Percentiles rank a stretch among this genome's conserved stretches.
Evolutionary conservation across 2,888 invertebrate species (phyloP).

Genomic region (Eupithecia exiguata): DNA sequence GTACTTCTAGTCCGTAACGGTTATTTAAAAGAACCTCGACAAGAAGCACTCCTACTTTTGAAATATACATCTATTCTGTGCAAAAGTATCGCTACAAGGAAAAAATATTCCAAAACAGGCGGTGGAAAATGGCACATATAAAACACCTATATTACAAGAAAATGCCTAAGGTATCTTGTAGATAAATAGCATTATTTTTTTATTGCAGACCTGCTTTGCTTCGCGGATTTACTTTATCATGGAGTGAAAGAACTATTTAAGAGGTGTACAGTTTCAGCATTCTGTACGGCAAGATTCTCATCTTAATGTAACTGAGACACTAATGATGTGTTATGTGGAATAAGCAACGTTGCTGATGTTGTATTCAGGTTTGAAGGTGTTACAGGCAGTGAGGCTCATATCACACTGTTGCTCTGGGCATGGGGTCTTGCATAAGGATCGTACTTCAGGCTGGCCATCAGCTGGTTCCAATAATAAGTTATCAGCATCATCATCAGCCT

Average conservation of each 20-base stretch:
- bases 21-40: too few species aligned
- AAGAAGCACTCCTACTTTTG: conserved; percentile 5
- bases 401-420: too few species aligned
- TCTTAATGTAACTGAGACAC: too few species aligned
- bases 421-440: too few species aligned
- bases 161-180: conserved; percentile 18
- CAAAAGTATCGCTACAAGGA: conserved; percentile 21
- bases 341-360: too few species aligned
- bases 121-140: conserved; percentile 35
- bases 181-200: conserved; percentile 25
- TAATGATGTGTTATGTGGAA: too few species aligned
- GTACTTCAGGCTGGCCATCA: too few species aligned
- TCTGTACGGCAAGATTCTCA: not conserved
- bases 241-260: not conserved
- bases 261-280: not conserved
- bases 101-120: conserved; percentile 32
- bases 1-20: too few species aligned
- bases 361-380: too few species aligned
- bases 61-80: conserved; percentile 13
- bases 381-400: too few species aligned
- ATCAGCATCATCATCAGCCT: too few species aligned
- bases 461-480: too few species aligned
- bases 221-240: not conserved
- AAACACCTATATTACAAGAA: conserved; percentile 31
- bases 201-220: not conserved